Base-by-base conservation (phyloP, 1,140 invertebrate genomes). In the Temnothorax longispinosus region DNA sequence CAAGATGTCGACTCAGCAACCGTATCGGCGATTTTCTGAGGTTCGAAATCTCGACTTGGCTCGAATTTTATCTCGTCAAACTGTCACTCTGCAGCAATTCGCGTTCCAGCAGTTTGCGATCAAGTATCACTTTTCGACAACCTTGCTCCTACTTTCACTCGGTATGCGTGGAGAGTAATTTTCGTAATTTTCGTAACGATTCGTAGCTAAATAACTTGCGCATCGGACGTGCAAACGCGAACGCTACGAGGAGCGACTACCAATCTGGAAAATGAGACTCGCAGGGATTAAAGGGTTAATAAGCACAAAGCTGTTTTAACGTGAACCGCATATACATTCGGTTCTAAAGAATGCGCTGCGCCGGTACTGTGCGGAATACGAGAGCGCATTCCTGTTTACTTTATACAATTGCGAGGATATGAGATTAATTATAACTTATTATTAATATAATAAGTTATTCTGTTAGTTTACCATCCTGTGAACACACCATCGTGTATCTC, bases 51-150 rank as follows among this genome's bases (percentile, higher is more conserved):
- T 81, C 8, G 50, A 35, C 27, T 44, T 81, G 64, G 65, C 64
- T 56, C 52, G 47, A 47, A 80, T 80, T 81, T 71, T 81, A 58
- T 81, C 65, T 81, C 65, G 64, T 56, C 50, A 41, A 65, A 65
- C n/a, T 80, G 47, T 80, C 77, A 71, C 8, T 38, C 21, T 71
- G 38, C 32, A 50, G 62, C 21, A 41, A 64, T n/a, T 64, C 47
- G 47, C 44, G 32, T 52, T 65, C 18, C n/a, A 65, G 1, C 38
- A 44, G 2, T 80, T 80, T 13, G 64, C 50, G 21, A 21, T 71
- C 65, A 44, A 64, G 58, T 50, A 21, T 77, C 44, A n/a, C 35
- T 67, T 44, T 67, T 67, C 50, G 50, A 41, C 18, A 27, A 75
- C 52, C 52, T 62, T 27, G 13, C 75, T 44, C 58, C 7, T 58